Conservation (phyloP, 2,113 vertebrate species). For the Salminus brasiliensis region DNA sequence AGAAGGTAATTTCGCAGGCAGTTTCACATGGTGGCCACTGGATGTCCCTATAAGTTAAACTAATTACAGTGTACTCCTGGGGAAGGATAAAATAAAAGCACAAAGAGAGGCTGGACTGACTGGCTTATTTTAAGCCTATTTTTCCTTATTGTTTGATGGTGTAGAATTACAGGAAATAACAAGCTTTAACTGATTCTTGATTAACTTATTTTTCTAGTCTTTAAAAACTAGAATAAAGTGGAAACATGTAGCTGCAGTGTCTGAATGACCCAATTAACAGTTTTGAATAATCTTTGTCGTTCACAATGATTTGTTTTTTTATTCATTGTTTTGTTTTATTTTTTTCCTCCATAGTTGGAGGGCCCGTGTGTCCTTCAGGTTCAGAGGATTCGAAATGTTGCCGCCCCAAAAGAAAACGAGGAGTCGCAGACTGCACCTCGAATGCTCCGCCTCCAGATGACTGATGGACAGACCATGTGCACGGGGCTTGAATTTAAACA, state of each 20-base stretch:
- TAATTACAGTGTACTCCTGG: neutral
- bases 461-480: constrained; percentile 92
- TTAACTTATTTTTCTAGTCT: too few relatives aligned
- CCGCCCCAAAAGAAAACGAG: constrained; percentile 92
- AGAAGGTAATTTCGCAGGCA: constrained; percentile 83
- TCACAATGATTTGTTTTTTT: neutral
- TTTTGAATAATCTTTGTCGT: neutral
- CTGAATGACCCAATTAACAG: neutral
- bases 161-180: neutral
- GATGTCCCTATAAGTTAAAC: constrained; percentile 60
- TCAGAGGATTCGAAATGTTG: constrained; percentile 93
- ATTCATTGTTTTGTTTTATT: neutral
- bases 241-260: neutral
- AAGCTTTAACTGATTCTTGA: too few relatives aligned
- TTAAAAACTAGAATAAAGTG: too few relatives aligned
- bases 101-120: constrained; percentile 21
- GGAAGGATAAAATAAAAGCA: constrained; percentile 10
- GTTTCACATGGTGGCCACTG: constrained; percentile 59
- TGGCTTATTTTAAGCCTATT: neutral
- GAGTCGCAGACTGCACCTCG: constrained; percentile 93
- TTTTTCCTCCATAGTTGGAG: constrained; percentile 80
- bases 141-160: neutral
- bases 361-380: constrained; percentile 95
- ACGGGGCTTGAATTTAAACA: constrained; percentile 88
- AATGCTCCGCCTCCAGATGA: constrained; percentile 97